Evolutionary conservation across 2,888 invertebrate species (phyloP).

Genomic region (Dugesia japonica): DNA sequence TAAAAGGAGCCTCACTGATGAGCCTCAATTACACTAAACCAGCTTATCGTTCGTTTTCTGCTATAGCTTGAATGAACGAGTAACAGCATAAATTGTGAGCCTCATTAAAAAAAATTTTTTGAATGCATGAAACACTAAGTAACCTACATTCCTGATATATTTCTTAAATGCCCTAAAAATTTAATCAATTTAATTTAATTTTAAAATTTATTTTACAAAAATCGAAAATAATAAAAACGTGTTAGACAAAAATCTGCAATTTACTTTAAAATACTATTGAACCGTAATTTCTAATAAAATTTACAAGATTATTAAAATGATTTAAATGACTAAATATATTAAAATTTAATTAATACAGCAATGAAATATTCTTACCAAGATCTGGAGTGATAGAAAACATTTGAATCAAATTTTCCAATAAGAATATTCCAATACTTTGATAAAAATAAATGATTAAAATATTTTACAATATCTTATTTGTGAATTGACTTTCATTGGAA

Average conservation of each 20-base stretch:
- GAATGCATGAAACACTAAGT: no score
- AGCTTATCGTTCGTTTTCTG: neutral
- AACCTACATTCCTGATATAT: no score
- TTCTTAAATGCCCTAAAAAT: no score
- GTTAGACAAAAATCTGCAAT: no score
- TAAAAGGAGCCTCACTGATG: neutral
- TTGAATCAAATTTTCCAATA: neutral
- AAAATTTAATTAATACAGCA: neutral
- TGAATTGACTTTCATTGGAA: conserved; percentile 20
- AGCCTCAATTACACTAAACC: neutral
- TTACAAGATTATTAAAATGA: no score
- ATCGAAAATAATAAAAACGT: no score
- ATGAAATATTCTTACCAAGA: neutral
- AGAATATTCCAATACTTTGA: neutral
- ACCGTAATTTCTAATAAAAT: no score
- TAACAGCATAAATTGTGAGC: neutral
- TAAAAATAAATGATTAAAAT: conserved; percentile 14
- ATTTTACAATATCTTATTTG: neutral
- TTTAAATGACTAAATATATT: no score
- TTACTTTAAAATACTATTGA: no score
- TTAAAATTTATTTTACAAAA: no score
- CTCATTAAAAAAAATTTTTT: neutral
- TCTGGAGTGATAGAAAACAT: neutral
- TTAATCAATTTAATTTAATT: no score
- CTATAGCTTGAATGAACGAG: neutral